Base-by-base conservation (phyloP, 2,113 vertebrate genomes). In the Ursus arctos region DNA sequence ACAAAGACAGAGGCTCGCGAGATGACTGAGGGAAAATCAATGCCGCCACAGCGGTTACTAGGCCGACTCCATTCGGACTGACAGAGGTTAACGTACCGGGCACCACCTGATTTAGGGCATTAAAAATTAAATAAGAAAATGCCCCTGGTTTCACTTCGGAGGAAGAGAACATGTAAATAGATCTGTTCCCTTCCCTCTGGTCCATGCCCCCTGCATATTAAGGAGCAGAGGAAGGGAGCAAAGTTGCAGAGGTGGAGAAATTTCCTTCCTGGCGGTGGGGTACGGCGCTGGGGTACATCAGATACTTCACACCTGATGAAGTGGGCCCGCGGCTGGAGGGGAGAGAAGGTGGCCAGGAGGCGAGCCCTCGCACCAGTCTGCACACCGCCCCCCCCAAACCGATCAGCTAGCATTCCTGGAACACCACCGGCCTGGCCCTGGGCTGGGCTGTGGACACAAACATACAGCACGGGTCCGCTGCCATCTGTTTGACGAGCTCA, bases 11-110 rank as follows among this genome's bases (percentile, higher is more conserved):
- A 65, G 15, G 72, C 87, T 97, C 88, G 97, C 95, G 98, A 98
- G 91, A 86, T 88, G 97, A 98, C 96, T 77, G 98, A 99, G 97
- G 94, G 97, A 97, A 99, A 99, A 99, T 99, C 99, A 98, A 99
- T 99, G 97, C 81, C 65, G 94, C 97, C 97, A 94, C 98, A 97
- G 92, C 96, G 97, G 96, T 98, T 98, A 97, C 98, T 98, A 99
- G 97, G 94, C 94, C 63, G 76, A 93, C 98, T 98, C 98, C 98
- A 98, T 98, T 98, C 95, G 71, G 97, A 98, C 98, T 97, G 98
- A 97, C 98, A 98, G 98, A 98, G 98, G 99, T 98, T 99, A 99
- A 97, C 63, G 15, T 92, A 61, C 33, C 90, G 40, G 97, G 97
- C 98, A 98, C 98, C 65, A 79, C 83, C 14, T 92, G 93, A 96